Evolutionary conservation across 2,797 vertebrate genomes (phyloP).

Genomic region (Siniperca undulata): DNA sequence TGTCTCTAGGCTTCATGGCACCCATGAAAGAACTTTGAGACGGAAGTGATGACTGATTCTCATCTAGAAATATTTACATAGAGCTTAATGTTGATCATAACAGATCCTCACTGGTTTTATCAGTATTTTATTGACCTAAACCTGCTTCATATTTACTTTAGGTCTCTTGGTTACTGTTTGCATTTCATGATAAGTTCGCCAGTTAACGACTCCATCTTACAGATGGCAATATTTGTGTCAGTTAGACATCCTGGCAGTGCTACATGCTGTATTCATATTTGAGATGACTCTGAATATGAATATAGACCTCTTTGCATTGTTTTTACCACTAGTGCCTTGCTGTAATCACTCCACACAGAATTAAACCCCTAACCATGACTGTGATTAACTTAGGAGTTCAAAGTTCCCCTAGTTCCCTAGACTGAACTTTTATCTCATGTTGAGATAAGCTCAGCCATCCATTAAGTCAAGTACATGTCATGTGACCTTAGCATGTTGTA

Average conservation of each 20-base stretch:
- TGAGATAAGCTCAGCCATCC: neutral
- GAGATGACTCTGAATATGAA: neutral
- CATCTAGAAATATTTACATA: neutral
- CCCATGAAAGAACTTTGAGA: neutral
- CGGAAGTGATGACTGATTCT: neutral
- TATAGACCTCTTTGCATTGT: neutral
- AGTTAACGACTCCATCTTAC: slow-evolving; percentile 20
- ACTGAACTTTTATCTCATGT: neutral
- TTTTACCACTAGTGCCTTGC: neutral
- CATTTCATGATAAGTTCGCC: slow-evolving; percentile 25
- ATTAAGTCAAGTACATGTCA: slow-evolving; percentile 3
- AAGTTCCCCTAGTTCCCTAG: neutral
- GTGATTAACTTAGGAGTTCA: neutral
- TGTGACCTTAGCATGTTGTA: neutral
- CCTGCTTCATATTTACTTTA: slow-evolving; percentile 15
- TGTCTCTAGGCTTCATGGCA: neutral
- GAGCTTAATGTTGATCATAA: neutral
- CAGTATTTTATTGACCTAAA: slow-evolving; percentile 20
- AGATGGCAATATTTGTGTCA: slow-evolving; percentile 51
- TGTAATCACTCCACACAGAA: neutral
- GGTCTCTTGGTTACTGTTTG: slow-evolving; percentile 57
- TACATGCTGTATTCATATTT: neutral
- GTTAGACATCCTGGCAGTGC: slow-evolving; percentile 2
- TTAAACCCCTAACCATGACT: neutral
- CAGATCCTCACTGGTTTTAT: neutral